phyloP scores from a whole-genome alignment of 2,888 invertebrate genomes.

The Sphaeridia pumilis region DNA sequence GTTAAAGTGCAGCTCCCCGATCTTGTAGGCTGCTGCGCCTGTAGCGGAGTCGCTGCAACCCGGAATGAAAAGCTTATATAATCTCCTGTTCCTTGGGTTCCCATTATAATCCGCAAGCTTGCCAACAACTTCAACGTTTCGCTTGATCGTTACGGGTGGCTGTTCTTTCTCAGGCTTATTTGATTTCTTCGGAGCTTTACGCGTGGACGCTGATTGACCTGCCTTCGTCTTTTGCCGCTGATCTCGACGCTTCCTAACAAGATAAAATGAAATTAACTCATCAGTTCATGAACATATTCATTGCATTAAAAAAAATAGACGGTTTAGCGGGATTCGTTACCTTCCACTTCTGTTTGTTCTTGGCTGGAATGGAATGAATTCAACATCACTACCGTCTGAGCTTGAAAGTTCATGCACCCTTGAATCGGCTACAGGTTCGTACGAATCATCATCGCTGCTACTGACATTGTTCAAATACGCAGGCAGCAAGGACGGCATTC shows the following conservation, averaged over 20 bases:
- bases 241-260: too few species aligned
- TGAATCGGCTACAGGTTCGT: too few species aligned
- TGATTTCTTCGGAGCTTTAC: neutral
- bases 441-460: neutral
- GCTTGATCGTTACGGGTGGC: neutral
- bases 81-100: neutral
- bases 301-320: neutral
- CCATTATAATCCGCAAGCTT: neutral
- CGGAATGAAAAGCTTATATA: neutral
- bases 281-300: neutral
- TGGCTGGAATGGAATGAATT: neutral
- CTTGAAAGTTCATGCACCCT: neutral
- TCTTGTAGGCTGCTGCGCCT: too few species aligned
- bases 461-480: too few species aligned
- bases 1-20: neutral
- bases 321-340: neutral
- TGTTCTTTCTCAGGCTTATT: neutral
- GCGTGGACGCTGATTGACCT: too few species aligned
- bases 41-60: too few species aligned
- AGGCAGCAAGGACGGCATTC: neutral
- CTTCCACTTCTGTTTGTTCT: constrained; percentile 1
- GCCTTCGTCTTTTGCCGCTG: too few species aligned
- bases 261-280: too few species aligned
- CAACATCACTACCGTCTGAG: neutral
- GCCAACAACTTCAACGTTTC: neutral